Conservation (phyloP, 2,797 vertebrate genomes). For the Threskiornis aethiopicus region DNA sequence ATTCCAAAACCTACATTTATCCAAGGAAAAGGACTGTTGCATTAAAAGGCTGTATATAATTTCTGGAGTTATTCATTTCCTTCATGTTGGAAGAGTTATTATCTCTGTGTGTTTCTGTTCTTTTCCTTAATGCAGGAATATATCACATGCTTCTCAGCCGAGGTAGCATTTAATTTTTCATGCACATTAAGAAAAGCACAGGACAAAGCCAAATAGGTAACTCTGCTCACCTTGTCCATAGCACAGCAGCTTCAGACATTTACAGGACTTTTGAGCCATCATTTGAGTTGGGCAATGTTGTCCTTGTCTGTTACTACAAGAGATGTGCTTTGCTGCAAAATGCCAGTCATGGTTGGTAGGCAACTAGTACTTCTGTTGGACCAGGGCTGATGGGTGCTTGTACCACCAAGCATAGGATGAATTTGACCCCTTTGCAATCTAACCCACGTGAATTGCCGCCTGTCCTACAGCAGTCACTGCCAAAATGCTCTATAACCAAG, state of each 20-base stretch:
- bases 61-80: neutral
- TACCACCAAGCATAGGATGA: neutral
- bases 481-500: neutral
- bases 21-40: neutral
- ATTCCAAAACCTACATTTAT: neutral
- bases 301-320: neutral
- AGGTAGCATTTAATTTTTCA: neutral
- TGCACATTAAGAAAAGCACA: neutral
- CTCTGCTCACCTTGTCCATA: neutral
- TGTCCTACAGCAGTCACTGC: neutral
- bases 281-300: neutral
- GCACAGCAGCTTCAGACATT: neutral
- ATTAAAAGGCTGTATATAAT: neutral
- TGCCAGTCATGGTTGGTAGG: neutral
- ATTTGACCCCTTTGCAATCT: neutral
- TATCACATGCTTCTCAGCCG: neutral
- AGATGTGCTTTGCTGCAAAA: neutral
- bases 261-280: neutral
- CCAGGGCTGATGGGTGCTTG: neutral
- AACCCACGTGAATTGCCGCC: accelerated
- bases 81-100: neutral
- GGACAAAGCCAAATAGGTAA: neutral
- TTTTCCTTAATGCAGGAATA: neutral
- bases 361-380: neutral
- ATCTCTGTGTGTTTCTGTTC: neutral